Conservation (phyloP, 2,888 invertebrate species). For the Agrochola circellaris region DNA sequence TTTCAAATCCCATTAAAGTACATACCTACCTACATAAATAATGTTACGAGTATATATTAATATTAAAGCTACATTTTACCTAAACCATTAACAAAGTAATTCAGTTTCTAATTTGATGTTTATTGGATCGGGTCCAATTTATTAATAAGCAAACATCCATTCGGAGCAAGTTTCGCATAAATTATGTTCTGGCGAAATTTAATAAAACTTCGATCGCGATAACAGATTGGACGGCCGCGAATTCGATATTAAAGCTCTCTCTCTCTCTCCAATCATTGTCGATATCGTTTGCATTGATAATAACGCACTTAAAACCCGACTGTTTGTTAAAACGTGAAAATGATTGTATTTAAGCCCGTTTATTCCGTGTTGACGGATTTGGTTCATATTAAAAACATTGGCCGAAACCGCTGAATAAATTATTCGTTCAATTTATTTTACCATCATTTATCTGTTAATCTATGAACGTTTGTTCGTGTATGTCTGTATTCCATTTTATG, state of each 20-base stretch:
- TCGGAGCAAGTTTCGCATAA: constrained; percentile 53
- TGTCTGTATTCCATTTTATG: background rate
- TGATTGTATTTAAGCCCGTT: constrained; percentile 17
- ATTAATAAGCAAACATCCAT: constrained; percentile 53
- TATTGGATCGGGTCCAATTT: constrained; percentile 52
- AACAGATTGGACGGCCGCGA: constrained; percentile 32
- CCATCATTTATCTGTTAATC: constrained; percentile 19
- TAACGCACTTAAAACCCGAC: constrained; percentile 33
- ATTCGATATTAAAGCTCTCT: constrained; percentile 37
- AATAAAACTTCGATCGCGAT: constrained; percentile 39
- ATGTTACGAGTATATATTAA: constrained; percentile 20
- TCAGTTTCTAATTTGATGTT: constrained; percentile 50
- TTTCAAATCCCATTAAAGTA: constrained; percentile 5
- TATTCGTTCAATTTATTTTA: constrained; percentile 30
- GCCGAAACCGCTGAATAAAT: constrained; percentile 27
- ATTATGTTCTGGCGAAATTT: constrained; percentile 50
- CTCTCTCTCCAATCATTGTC: constrained; percentile 22
- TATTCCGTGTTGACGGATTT: constrained; percentile 17
- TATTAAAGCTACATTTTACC: constrained; percentile 36
- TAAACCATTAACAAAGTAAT: constrained; percentile 35
- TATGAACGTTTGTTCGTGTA: background rate
- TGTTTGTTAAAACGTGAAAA: constrained; percentile 32
- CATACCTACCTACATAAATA: constrained; percentile 16
- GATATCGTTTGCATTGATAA: constrained; percentile 51
- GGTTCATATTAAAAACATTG: constrained; percentile 28